Evolutionary conservation across 2,797 vertebrate species (phyloP).

Genomic region (Selene dorsalis): DNA sequence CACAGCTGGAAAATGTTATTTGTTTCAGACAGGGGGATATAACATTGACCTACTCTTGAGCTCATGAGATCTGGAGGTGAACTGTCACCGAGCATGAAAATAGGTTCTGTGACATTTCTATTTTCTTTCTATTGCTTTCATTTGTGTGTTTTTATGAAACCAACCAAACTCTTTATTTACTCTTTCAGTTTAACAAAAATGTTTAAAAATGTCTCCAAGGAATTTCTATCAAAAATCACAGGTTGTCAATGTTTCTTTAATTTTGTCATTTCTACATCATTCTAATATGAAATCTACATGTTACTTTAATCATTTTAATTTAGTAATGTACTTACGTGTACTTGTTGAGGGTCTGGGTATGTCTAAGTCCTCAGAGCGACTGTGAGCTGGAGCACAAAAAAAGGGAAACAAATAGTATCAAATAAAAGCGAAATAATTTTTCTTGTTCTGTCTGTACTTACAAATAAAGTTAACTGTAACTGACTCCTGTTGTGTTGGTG

Average conservation of each 20-base stretch:
- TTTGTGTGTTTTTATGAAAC: slow-evolving; percentile 55
- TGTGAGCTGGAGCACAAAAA: slow-evolving; percentile 34
- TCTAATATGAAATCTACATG: slow-evolving; percentile 10
- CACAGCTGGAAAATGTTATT: slow-evolving; percentile 46
- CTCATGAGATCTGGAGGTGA: slow-evolving; percentile 35
- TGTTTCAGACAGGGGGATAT: slow-evolving; percentile 29
- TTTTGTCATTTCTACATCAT: slow-evolving; percentile 3
- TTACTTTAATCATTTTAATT: slow-evolving; percentile 4
- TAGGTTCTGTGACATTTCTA: slow-evolving; percentile 54
- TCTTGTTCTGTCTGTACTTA: slow-evolving; percentile 63
- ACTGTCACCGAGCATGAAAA: slow-evolving; percentile 43
- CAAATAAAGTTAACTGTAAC: slow-evolving; percentile 62
- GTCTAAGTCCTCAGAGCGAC: slow-evolving; percentile 24
- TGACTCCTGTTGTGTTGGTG: slow-evolving; percentile 23
- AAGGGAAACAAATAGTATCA: slow-evolving; percentile 31
- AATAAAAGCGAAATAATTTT: slow-evolving; percentile 43
- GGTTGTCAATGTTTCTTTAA: slow-evolving; percentile 9
- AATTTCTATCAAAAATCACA: slow-evolving; percentile 3
- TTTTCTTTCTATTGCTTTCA: slow-evolving; percentile 39
- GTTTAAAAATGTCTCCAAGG: slow-evolving; percentile 21
- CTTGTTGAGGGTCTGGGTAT: not conserved
- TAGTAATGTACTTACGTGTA: slow-evolving; percentile 44
- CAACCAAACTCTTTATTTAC: slow-evolving; percentile 51
- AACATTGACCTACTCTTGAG: slow-evolving; percentile 46
- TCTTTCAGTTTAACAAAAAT: slow-evolving; percentile 8